These are phyloP conservation scores for Lates japonicus DNA, from an alignment of 2,797 vertebrate genomes.

Conservation along the genomic window DNA sequence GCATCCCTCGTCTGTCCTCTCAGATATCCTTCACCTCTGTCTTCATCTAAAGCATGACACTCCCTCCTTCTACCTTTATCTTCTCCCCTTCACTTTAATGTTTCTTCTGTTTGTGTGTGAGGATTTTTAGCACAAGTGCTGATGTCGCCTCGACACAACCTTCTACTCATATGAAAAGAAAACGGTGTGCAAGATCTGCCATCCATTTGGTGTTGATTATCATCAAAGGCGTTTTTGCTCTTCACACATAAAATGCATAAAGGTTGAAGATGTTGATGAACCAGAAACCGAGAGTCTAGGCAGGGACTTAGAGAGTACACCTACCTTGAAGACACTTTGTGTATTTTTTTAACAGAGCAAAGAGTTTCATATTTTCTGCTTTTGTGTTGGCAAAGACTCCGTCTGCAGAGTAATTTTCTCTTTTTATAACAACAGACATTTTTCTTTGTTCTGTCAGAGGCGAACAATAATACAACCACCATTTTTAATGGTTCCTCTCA, in stretches of 20 bases:
- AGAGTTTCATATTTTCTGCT: background rate
- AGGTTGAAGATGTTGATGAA: conserved; percentile 1
- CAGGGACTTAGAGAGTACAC: background rate
- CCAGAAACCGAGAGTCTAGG: background rate
- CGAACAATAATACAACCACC: background rate
- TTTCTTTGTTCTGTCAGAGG: background rate
- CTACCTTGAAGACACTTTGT: no score
- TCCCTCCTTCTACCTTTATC: background rate
- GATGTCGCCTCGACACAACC: no score
- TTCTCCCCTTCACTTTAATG: background rate
- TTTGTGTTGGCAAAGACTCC: no score
- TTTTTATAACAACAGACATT: background rate
- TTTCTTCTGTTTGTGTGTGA: background rate
- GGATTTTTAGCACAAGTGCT: background rate
- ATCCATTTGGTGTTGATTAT: no score
- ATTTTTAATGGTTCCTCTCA: background rate
- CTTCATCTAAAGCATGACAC: background rate
- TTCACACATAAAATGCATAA: background rate
- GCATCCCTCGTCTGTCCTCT: background rate
- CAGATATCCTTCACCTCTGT: background rate
- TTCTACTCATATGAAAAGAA: no score
- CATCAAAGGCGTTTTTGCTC: conserved; percentile 16
- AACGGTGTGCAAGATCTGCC: no score
- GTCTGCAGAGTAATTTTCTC: background rate
- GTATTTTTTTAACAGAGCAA: background rate